These are phyloP conservation scores for Ostrea edulis DNA, from an alignment of 1,140 invertebrate genomes.

Conservation along the genomic window DNA sequence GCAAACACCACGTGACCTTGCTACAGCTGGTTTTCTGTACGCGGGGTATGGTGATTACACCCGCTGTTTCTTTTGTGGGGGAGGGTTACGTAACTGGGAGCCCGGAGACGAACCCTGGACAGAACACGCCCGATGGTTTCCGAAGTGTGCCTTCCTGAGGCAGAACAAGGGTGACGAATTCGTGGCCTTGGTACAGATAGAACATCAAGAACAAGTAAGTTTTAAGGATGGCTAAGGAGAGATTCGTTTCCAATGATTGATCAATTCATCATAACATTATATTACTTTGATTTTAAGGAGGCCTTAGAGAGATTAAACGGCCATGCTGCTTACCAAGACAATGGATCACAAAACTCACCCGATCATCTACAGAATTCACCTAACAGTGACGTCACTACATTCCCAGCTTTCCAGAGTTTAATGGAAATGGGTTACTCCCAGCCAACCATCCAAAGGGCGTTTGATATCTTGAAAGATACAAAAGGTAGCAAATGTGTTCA, in stretches of 20 bases:
- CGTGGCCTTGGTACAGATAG: conserved; percentile 15
- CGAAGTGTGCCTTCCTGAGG: conserved; percentile 82
- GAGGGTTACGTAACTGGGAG: conserved; percentile 83
- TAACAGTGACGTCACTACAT: background rate
- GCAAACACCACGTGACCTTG: conserved; percentile 33
- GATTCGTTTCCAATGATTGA: no score
- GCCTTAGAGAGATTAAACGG: background rate
- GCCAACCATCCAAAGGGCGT: background rate
- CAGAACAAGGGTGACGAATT: conserved; percentile 38
- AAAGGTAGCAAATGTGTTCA: background rate
- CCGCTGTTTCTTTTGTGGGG: conserved; percentile 47
- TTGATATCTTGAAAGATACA: background rate
- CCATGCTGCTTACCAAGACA: background rate
- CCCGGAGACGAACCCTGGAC: conserved; percentile 86
- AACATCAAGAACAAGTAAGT: background rate
- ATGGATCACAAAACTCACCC: background rate
- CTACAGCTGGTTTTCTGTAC: conserved; percentile 42
- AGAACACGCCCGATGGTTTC: conserved; percentile 83
- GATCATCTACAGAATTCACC: background rate
- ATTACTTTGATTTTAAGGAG: background rate
- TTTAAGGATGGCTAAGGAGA: background rate
- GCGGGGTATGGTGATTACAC: conserved; percentile 46
- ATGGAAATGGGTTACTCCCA: conserved; percentile 1
- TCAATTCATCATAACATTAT: background rate
- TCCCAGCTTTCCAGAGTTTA: conserved; percentile 13